Evolutionary conservation across 2,888 invertebrate genomes (phyloP).

Genomic region (Pristionchus japonicus): DNA sequence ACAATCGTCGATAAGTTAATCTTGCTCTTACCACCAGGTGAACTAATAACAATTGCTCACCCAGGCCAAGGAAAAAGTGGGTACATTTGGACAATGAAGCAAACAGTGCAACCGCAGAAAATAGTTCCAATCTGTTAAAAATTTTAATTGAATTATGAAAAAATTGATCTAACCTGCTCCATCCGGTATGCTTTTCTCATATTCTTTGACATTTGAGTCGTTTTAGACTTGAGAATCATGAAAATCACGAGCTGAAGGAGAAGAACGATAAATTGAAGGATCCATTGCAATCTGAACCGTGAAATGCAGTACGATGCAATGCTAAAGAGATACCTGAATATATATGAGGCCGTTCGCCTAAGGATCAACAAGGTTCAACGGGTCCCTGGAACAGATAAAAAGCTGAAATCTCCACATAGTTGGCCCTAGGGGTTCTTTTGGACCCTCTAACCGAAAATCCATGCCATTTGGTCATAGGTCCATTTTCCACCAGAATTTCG

Average conservation of each 20-base stretch:
- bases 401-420: too few species aligned
- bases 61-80: not conserved
- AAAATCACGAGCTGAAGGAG: not conserved
- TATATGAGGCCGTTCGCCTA: too few species aligned
- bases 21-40: not conserved
- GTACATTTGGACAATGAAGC: not conserved
- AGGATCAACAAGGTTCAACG: too few species aligned
- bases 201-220: not conserved
- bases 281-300: not conserved
- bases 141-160: not conserved
- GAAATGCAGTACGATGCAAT: too few species aligned
- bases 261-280: not conserved
- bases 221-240: not conserved
- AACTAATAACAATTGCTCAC: too few species aligned
- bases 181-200: not conserved
- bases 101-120: not conserved
- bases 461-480: too few species aligned
- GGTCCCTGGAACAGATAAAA: too few species aligned
- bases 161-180: not conserved
- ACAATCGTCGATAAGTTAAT: not conserved
- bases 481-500: too few species aligned
- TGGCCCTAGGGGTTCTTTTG: too few species aligned
- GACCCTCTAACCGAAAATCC: too few species aligned
- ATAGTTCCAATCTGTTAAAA: not conserved
- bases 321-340: too few species aligned